Evolutionary conservation across 2,888 invertebrate species (phyloP), one percentile per base, ranked within the genome.

Genomic region (Choristoneura rosaceana): DNA sequence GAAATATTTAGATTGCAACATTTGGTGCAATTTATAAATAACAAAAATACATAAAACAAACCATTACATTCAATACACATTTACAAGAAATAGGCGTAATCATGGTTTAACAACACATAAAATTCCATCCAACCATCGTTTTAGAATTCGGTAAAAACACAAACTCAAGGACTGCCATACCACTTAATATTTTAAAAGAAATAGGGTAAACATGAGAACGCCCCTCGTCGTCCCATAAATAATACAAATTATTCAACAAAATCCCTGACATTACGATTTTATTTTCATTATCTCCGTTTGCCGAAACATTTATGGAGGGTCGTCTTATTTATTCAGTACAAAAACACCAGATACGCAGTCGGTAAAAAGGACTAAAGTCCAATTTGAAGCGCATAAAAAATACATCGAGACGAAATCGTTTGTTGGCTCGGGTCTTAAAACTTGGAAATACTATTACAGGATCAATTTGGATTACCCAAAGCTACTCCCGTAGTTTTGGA

Each of bases 251-350:
- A 55, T 55, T 55, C 34, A 60, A 60, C 60, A 34, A 59, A 59
- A 62, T 62, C 62, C 62, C 62, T 45, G 25, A 45, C 43, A 14
- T 45, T 17, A 62, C 45, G 43, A 43, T 62, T 25, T 62, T 62
- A 25, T 62, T 62, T 62, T 62, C 62, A 62, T 62, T 62, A 62
- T 62, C 62, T 62, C 62, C 17, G 43, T 62, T 62, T 45, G 45
- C 43, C 43, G 14, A 62, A 62, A 62, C 62, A 62, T 62, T 62
- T 62, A 62, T 62, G 45, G 45, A 62, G 62, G 62, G 8, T 5
- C 12, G 17, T 43, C 43, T 62, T 62, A 62, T 62, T 62, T 62
- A 62, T 62, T 62, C 62, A 62, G 62, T 62, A 62, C 7, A 62
- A 62, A 62, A 17, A 45, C 62, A 45, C 45, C 45, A 12, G 7